These are phyloP conservation scores for Colinus virginianus DNA, from an alignment of 2,113 vertebrate genomes.

Conservation along the genomic window DNA sequence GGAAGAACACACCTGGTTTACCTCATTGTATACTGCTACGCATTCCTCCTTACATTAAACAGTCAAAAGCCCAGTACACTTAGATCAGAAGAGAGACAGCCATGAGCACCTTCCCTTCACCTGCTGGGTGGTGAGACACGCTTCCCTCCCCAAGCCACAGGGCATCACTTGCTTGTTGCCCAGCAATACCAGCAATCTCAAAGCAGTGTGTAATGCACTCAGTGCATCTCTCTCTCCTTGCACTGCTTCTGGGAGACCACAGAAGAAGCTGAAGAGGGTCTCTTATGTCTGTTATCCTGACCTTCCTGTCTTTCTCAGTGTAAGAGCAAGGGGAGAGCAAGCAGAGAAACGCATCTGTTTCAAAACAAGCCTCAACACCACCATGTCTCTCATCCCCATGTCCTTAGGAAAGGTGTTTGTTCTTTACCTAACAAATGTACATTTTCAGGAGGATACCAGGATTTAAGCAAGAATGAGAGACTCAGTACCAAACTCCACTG, in stretches of 20 bases:
- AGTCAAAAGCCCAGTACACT: not conserved
- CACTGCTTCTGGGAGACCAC: not conserved
- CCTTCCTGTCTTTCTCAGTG: not conserved
- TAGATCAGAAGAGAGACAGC: not conserved
- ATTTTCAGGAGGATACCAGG: not conserved
- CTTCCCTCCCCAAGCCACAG: not conserved
- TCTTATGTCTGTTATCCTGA: not conserved
- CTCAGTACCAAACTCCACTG: not conserved
- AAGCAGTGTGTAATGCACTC: no score
- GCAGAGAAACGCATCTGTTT: not conserved
- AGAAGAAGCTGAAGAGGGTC: not conserved
- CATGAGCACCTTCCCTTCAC: not conserved
- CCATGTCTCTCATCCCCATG: no score
- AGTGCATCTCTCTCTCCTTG: not conserved
- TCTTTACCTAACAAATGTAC: not conserved
- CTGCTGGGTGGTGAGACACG: fast-evolving
- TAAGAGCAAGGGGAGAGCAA: not conserved
- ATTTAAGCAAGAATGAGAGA: not conserved
- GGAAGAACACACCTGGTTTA: not conserved
- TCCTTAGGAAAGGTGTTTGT: not conserved
- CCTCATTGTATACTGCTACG: fast-evolving
- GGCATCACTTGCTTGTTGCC: not conserved
- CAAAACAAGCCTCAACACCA: not conserved
- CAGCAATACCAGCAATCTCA: not conserved
- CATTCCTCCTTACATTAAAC: not conserved